Evolutionary conservation across 2,797 vertebrate genomes (phyloP).

Genomic region (Acestrorhynchus altus): DNA sequence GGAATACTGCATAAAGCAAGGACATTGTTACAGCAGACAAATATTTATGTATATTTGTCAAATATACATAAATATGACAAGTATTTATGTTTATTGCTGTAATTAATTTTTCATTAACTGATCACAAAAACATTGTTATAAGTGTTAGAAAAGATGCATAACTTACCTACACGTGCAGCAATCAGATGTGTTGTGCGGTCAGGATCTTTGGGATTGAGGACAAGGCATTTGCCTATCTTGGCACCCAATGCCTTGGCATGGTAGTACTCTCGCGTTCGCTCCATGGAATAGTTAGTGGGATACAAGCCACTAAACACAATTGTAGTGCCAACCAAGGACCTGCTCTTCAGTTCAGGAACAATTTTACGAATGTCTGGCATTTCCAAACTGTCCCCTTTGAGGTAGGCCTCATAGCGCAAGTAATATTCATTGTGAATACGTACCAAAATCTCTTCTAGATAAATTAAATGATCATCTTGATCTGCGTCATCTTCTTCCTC

Average conservation of each 20-base stretch:
- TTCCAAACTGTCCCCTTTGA: constrained; percentile 80
- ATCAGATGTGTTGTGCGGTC: constrained; percentile 90
- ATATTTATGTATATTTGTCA: no score
- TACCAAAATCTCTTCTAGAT: constrained; percentile 93
- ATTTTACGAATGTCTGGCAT: constrained; percentile 93
- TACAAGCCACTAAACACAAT: constrained; percentile 94
- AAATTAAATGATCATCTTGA: constrained; percentile 92
- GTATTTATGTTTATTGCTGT: not conserved
- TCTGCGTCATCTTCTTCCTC: constrained; percentile 86
- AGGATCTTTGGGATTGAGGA: constrained; percentile 83
- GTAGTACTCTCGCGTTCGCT: constrained; percentile 93
- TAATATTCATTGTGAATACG: constrained; percentile 93
- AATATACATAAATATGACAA: no score
- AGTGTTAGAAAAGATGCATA: not conserved
- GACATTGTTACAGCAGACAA: no score
- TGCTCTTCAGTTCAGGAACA: constrained; percentile 91
- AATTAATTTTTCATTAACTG: not conserved
- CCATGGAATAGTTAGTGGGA: constrained; percentile 94
- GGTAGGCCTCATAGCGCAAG: constrained; percentile 84
- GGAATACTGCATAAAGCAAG: no score
- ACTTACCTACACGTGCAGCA: constrained; percentile 90
- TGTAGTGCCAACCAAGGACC: constrained; percentile 83
- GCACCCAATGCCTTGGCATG: constrained; percentile 93
- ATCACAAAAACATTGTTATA: not conserved
- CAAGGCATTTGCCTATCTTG: constrained; percentile 84